Conservation (phyloP, 2,888 invertebrate species). For the Euphydryas editha region DNA sequence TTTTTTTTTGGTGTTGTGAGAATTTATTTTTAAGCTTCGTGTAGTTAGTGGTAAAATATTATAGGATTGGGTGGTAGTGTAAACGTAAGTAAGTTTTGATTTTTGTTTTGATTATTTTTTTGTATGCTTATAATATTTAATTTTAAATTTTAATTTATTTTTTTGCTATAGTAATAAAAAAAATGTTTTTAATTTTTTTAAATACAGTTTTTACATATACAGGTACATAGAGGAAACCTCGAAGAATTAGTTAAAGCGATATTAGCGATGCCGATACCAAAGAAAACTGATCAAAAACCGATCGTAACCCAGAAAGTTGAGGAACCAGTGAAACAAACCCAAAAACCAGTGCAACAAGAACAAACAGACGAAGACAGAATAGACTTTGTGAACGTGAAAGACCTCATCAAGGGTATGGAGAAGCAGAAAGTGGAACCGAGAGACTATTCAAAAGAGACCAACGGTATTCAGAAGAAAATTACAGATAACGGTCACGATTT, state of each 20-base stretch:
- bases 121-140: conserved; percentile 29
- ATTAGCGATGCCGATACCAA: conserved; percentile 72
- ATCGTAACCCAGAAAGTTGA: conserved; percentile 56
- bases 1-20: conserved; percentile 31
- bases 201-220: conserved; percentile 43
- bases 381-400: conserved; percentile 83
- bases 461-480: conserved; percentile 70
- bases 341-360: conserved; percentile 51
- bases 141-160: too few relatives aligned
- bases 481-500: conserved; percentile 65
- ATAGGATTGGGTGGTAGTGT: conserved; percentile 28
- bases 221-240: conserved; percentile 85
- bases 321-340: conserved; percentile 54
- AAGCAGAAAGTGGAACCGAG: conserved; percentile 63
- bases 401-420: conserved; percentile 86
- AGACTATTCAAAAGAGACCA: conserved; percentile 63
- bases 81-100: conserved; percentile 41
- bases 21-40: conserved; percentile 32
- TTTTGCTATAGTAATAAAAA: conserved; percentile 24
- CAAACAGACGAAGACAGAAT: conserved; percentile 76
- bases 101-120: conserved; percentile 37
- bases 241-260: conserved; percentile 75
- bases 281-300: conserved; percentile 65
- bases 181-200: neutral
- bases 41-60: conserved; percentile 37